Conservation (phyloP, 2,113 vertebrate species). For the Pimephales promelas region DNA sequence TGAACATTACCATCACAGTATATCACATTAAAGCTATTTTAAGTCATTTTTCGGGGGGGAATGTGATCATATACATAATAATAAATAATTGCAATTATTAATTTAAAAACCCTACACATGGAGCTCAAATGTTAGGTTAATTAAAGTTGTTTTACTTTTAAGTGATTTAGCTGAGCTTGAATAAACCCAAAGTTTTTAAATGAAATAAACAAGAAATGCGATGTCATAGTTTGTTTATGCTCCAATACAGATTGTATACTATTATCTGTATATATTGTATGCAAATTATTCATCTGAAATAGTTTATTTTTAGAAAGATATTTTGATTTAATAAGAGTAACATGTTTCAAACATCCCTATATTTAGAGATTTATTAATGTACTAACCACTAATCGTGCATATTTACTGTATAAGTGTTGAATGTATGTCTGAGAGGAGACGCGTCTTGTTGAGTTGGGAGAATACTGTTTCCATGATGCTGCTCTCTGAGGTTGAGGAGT, state of each 20-base stretch:
- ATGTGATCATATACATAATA: no score
- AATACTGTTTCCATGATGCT: slow-evolving; percentile 64
- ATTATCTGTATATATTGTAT: slow-evolving; percentile 42
- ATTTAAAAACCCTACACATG: not conserved
- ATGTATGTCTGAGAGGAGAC: not conserved
- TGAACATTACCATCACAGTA: not conserved
- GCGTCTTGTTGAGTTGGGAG: slow-evolving; percentile 40
- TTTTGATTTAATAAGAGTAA: slow-evolving; percentile 57
- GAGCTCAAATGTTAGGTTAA: not conserved
- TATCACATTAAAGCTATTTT: not conserved
- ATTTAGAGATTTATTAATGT: slow-evolving; percentile 57
- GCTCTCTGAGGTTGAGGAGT: slow-evolving; percentile 54
- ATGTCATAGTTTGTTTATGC: slow-evolving; percentile 26
- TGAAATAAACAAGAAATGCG: not conserved
- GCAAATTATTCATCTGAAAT: slow-evolving; percentile 33
- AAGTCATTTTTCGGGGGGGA: not conserved
- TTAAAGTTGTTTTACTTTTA: not conserved
- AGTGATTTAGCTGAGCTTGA: slow-evolving; percentile 19
- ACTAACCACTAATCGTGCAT: slow-evolving; percentile 68
- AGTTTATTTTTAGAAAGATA: slow-evolving; percentile 45
- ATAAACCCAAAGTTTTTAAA: not conserved
- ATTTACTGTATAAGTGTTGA: slow-evolving; percentile 62
- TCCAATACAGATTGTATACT: slow-evolving; percentile 21
- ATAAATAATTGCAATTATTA: not conserved
- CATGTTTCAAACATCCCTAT: slow-evolving; percentile 48